Evolutionary conservation across 2,888 invertebrate genomes (phyloP), one percentile per base, ranked within the genome.

Genomic region (Ormyrus nitidulus): DNA sequence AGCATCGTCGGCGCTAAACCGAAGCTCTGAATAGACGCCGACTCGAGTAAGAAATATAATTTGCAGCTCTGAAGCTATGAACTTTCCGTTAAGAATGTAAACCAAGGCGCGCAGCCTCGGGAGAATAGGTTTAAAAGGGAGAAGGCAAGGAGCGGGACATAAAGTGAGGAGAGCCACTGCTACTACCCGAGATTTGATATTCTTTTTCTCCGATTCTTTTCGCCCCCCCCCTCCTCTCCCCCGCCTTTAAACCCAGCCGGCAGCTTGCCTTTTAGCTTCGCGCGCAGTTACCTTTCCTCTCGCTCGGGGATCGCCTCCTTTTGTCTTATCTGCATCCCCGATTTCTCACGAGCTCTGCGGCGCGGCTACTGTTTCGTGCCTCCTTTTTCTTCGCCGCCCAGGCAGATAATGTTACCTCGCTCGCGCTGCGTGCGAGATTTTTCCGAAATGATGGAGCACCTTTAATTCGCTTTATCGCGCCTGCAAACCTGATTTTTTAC

Each of bases 311-410:
- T 62, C 73, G 53, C 64, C 46, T 48, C 54, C 72, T 46, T 75
- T 68, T 75, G 75, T 75, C 75, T 75, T 68, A 75, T 75, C 75
- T 75, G 75, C 68, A 75, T 59, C 61, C 75, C 51, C 13, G 75
- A 75, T 68, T 75, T 75, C 75, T 68, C 75, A 68, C 53, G 59
- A 59, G 68, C 68, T 19, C 61, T n/a, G 19, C 6, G 3, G 10
- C 10, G 61, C 65, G 49, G 73, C 73, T 64, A 65, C 73, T 53
- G 65, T 65, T 74, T 64, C 73, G 64, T 6, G 46, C 11, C 44
- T 65, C 11, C 58, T 34, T 19, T 11, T 65, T 7, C 11, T 56
- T 49, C 62, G 6, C 54, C n/a, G 61, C 48, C 6, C 71, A 8
- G 49, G 61, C 34, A 61, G 71, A 71, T 71, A 71, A 71, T 51